These are phyloP conservation scores for Lasiurus cinereus DNA, from an alignment of 2,113 vertebrate genomes.

Conservation along the genomic window DNA sequence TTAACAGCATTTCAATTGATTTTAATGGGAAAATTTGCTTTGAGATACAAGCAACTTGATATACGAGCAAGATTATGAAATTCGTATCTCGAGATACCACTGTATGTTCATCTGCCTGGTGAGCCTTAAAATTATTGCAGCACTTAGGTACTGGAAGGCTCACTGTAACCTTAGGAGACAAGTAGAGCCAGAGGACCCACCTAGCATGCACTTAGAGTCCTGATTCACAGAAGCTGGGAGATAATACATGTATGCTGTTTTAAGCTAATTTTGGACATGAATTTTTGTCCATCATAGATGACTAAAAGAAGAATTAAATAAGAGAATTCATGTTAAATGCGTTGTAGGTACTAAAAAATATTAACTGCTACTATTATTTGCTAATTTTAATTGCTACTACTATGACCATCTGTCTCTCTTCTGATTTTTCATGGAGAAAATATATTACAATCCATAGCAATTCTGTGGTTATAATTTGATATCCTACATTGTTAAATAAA, in stretches of 20 bases:
- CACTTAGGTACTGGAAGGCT: neutral
- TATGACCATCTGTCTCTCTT: neutral
- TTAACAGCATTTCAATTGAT: no score
- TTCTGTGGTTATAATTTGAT: neutral
- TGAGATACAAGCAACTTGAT: no score
- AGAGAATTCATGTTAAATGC: neutral
- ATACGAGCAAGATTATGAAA: no score
- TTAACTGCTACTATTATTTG: neutral
- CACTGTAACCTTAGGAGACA: neutral
- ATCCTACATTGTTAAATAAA: neutral
- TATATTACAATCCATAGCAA: neutral
- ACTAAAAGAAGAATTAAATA: neutral
- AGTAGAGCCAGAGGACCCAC: neutral
- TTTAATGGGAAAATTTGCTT: no score
- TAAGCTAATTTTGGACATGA: neutral
- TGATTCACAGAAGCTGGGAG: neutral
- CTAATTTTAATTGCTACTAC: neutral
- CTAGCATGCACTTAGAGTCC: rapidly evolving
- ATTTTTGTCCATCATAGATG: neutral
- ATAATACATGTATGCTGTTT: neutral
- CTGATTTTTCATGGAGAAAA: neutral
- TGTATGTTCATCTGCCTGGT: neutral
- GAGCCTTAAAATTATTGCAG: neutral
- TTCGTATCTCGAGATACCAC: no score
- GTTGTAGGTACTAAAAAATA: neutral